Conservation (phyloP, 2,888 invertebrate species). For the Idaea straminata region DNA sequence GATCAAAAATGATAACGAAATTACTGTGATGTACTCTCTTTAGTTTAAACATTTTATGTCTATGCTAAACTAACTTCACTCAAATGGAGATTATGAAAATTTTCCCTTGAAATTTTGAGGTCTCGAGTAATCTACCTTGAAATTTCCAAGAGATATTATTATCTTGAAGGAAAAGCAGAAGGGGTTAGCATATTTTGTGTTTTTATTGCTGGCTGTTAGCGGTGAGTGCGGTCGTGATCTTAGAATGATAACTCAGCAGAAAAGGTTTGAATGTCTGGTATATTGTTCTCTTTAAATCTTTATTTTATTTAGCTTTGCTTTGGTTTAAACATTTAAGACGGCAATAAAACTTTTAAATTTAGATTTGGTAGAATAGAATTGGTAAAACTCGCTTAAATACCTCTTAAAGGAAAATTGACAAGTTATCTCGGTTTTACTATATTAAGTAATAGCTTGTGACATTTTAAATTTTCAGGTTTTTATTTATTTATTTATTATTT, state of each 20-base stretch:
- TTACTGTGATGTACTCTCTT: neutral
- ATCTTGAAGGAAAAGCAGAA: neutral
- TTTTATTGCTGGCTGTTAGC: neutral
- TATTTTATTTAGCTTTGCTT: neutral
- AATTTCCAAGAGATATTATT: neutral
- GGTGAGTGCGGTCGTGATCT: neutral
- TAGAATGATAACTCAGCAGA: neutral
- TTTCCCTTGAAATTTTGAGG: neutral
- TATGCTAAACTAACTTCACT: neutral
- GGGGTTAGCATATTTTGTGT: neutral
- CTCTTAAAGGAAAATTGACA: too few species aligned
- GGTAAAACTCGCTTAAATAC: too few species aligned
- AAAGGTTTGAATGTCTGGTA: neutral
- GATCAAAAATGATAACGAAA: too few species aligned
- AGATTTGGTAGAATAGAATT: too few species aligned
- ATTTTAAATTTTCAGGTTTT: too few species aligned
- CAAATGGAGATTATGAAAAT: neutral
- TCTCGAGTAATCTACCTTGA: neutral
- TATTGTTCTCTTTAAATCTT: neutral
- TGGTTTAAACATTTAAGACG: neutral
- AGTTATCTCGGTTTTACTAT: too few species aligned
- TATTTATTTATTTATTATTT: too few species aligned
- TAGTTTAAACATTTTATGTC: neutral
- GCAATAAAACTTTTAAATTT: too few species aligned
- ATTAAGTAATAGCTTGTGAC: too few species aligned